These are phyloP conservation scores for Capromys pilorides DNA, from an alignment of 2,797 vertebrate species.

Conservation along the genomic window DNA sequence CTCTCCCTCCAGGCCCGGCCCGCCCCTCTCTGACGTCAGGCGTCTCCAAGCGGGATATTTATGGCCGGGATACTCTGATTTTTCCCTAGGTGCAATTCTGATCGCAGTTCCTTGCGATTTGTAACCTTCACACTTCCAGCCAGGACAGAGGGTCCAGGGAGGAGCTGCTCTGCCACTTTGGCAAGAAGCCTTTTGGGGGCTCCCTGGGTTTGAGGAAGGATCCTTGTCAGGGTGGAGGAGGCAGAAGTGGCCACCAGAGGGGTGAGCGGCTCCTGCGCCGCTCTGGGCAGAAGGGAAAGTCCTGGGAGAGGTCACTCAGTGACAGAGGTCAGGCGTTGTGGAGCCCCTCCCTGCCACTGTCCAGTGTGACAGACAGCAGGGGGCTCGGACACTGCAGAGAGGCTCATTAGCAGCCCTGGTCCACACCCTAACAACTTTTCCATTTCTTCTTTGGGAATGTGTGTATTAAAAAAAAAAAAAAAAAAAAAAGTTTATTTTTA, in stretches of 20 bases:
- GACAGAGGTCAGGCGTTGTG: not conserved
- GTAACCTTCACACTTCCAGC: conserved; percentile 75
- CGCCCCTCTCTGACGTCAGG: conserved; percentile 86
- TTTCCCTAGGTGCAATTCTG: conserved; percentile 82
- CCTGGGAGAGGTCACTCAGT: not conserved
- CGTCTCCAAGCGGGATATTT: conserved; percentile 82
- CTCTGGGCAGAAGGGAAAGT: not conserved
- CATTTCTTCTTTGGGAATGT: conserved; percentile 72
- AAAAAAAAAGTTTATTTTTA: conserved; percentile 72
- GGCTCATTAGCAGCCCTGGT: conserved; percentile 62
- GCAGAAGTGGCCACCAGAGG: conserved; percentile 69
- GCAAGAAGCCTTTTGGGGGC: conserved; percentile 71
- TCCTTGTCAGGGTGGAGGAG: conserved; percentile 74
- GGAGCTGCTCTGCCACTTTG: conserved; percentile 66
- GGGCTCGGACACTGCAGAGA: not conserved
- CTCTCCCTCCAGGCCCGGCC: conserved; percentile 82
- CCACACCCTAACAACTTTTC: conserved; percentile 72
- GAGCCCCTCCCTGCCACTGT: not conserved
- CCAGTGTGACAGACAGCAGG: not conserved
- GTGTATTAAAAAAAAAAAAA: conserved; percentile 56
- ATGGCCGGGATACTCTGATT: conserved; percentile 79
- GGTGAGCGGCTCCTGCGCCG: not conserved
- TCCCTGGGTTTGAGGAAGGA: conserved; percentile 65
- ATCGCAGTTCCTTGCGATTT: conserved; percentile 69
- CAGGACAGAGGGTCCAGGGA: conserved; percentile 36